Evolutionary conservation across 2,888 invertebrate genomes (phyloP), one percentile per base, ranked within the genome.

Genomic region (Lepidocyrtoides sp.): DNA sequence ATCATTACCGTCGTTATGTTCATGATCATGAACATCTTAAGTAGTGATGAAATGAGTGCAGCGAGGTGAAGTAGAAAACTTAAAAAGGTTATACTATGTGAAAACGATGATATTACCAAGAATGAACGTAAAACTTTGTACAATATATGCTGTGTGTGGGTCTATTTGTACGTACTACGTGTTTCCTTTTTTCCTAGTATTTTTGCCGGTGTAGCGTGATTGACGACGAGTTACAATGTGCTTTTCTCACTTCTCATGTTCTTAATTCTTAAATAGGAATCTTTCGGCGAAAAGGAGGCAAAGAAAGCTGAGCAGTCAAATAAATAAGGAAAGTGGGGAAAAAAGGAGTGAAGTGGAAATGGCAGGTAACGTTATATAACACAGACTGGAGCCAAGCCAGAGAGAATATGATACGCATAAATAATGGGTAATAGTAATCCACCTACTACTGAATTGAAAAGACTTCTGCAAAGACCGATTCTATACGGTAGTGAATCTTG

Each of bases 171-270:
- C 20, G 17, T 77, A 7, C n/a, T 51, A 77, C 32, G 23, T 51
- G 29, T 26, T 17, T 8, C 2, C 7, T 77, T 75, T 44, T 8
- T 77, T 51, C 29, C 48, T 84, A 51, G 20, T 69, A n/a, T 1
- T 57, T 85, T 85, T 85, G 60, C 75, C 85, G 85, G 60, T 63
- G 57, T 72, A 36, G 32, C 57, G 48, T 75, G 75, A 60, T 36
- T 75, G 75, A 72, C 32, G 72, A 57, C 72, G 12, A 63, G n/a
- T 75, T 85, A 41, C 32, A 8, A 36, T 75, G 84, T 66, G 72
- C 60, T 75, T 57, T 75, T 60, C 75, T 69, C 69, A 84, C 75
- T 36, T 75, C 57, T 75, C 29, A 75, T 8, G 26, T 75, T 75
- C 85, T 85, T 69, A 36, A 84, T 17, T 84, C 60, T 81, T 41